Conservation (phyloP, 2,113 vertebrate genomes). For the Albula glossodonta region DNA sequence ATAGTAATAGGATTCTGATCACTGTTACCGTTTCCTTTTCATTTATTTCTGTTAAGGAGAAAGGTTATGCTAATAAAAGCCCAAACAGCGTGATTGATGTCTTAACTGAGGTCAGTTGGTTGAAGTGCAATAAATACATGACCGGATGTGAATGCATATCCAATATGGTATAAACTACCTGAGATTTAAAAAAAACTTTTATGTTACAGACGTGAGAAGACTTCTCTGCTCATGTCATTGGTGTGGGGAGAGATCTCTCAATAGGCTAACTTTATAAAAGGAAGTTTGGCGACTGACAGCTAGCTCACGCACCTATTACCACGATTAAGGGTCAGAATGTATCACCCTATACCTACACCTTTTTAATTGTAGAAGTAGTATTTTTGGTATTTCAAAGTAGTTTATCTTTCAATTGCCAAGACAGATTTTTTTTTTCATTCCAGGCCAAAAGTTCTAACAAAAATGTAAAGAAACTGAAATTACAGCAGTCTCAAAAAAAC, state of each 20-base stretch:
- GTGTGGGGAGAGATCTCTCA: neutral
- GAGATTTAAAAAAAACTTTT: constrained; percentile 43
- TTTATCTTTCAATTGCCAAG: neutral
- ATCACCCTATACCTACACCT: neutral
- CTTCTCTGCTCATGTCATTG: neutral
- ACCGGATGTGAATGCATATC: constrained; percentile 22
- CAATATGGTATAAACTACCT: constrained; percentile 41
- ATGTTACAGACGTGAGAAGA: constrained; percentile 6
- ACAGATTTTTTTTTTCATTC: neutral
- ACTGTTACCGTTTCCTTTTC: neutral
- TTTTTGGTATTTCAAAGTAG: neutral
- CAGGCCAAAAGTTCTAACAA: neutral
- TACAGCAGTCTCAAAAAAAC: neutral
- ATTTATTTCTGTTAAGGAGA: neutral
- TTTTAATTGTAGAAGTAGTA: neutral
- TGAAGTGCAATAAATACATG: constrained; percentile 34
- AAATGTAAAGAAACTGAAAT: neutral
- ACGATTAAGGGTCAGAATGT: neutral
- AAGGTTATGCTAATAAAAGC: neutral
- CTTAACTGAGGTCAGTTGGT: constrained; percentile 41
- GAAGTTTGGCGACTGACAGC: neutral
- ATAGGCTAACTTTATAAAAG: neutral
- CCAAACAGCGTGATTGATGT: neutral
- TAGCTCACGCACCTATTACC: neutral
- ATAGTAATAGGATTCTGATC: neutral